Percentiles rank a stretch among this genome's conserved stretches.
Evolutionary conservation across 2,888 invertebrate genomes (phyloP).

Genomic region (Allacma fusca): DNA sequence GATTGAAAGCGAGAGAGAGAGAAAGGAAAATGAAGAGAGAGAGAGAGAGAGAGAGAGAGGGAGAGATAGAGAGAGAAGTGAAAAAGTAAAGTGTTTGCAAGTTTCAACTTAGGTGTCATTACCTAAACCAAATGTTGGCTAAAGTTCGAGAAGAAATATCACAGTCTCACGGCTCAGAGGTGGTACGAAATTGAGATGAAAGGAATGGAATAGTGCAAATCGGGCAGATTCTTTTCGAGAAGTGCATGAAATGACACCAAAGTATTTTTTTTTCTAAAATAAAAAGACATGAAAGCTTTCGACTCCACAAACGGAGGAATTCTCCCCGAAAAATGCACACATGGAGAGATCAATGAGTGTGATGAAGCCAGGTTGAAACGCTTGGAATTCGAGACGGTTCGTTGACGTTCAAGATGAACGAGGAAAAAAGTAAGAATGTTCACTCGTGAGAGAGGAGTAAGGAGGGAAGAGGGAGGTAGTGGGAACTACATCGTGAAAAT

Average conservation of each 20-base stretch:
- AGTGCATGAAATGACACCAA: slow-evolving; percentile 51
- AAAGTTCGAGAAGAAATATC: slow-evolving; percentile 1
- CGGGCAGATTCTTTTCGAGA: slow-evolving; percentile 49
- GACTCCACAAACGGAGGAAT: background rate
- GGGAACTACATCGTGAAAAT: background rate
- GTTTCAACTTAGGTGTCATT: slow-evolving; percentile 8
- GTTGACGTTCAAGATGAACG: slow-evolving; percentile 44
- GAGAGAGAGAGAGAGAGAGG: background rate
- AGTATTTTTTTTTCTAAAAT: background rate
- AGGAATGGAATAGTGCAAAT: slow-evolving; percentile 61
- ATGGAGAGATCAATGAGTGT: slow-evolving; percentile 48
- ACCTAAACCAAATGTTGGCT: slow-evolving; percentile 24
- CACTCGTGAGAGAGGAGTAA: slow-evolving; percentile 1
- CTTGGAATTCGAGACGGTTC: slow-evolving; percentile 58
- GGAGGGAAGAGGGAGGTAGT: slow-evolving; percentile 2
- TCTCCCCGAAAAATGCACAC: slow-evolving; percentile 13
- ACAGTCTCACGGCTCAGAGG: slow-evolving; percentile 38
- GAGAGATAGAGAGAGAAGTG: background rate
- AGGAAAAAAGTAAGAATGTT: slow-evolving; percentile 3
- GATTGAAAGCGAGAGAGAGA: background rate
- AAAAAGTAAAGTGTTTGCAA: slow-evolving; percentile 7
- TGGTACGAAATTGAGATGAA: slow-evolving; percentile 57
- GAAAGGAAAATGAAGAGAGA: background rate
- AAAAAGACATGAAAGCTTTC: background rate
- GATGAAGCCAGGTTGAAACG: slow-evolving; percentile 52